phyloP scores from a whole-genome alignment of 2,888 invertebrate species.

The Macaria notata region DNA sequence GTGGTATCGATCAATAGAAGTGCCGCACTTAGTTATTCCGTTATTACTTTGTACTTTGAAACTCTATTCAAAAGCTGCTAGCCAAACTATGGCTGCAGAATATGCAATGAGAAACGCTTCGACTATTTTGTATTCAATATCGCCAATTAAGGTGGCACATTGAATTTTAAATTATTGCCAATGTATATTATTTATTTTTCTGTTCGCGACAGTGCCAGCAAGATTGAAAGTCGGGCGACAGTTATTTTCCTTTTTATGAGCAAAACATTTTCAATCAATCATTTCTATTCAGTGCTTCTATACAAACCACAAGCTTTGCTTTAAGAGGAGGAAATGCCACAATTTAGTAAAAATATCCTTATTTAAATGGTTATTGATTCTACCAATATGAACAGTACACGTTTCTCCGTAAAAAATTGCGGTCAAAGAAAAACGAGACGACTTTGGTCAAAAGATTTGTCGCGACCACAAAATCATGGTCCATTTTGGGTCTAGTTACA shows the following conservation, averaged over 20 bases:
- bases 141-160: slow-evolving; percentile 3
- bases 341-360: no score
- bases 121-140: slow-evolving; percentile 7
- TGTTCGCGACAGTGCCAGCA: no score
- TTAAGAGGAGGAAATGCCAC: no score
- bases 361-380: no score
- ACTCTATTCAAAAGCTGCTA: slow-evolving; percentile 6
- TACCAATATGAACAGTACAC: no score
- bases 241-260: no score
- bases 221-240: no score
- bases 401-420: no score
- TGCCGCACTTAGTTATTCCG: slow-evolving; percentile 3
- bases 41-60: slow-evolving; percentile 11
- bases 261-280: no score
- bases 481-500: slow-evolving; percentile 16
- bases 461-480: slow-evolving; percentile 13
- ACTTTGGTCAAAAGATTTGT: not conserved
- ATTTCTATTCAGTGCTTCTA: no score
- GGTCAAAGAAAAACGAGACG: no score
- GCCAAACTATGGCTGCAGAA: slow-evolving; percentile 5
- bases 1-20: not conserved
- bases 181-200: not conserved
- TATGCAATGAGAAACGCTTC: slow-evolving; percentile 7
- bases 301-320: no score
- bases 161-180: not conserved